Conservation (phyloP, 2,797 vertebrate species). For the Parauchenoglanis ngamensis region DNA sequence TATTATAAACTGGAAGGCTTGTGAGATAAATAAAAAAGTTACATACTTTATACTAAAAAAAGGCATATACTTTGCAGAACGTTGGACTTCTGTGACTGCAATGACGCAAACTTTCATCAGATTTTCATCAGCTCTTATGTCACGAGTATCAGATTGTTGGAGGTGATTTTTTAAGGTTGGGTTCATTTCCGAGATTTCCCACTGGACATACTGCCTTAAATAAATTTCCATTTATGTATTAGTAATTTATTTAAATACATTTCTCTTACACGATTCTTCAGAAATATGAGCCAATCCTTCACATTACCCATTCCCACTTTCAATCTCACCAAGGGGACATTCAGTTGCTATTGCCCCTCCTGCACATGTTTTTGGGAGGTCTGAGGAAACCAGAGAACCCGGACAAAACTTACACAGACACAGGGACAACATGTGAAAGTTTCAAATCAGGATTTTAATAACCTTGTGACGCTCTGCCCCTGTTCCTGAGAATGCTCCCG, state of each 20-base stretch:
- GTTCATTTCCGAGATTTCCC: slow-evolving; percentile 13
- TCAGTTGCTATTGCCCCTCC: not conserved
- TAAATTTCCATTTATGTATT: slow-evolving; percentile 46
- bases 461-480: not conserved
- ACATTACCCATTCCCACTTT: not conserved
- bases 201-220: slow-evolving; percentile 9
- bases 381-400: not conserved
- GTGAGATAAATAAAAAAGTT: not conserved
- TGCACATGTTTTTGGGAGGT: not conserved
- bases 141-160: not conserved
- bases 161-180: slow-evolving; percentile 6
- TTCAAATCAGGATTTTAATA: not conserved
- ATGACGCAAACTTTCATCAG: slow-evolving; percentile 5
- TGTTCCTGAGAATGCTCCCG: not conserved
- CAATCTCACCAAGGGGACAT: not conserved
- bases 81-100: not conserved
- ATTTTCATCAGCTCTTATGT: slow-evolving; percentile 6
- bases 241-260: slow-evolving; percentile 35
- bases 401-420: not conserved
- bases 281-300: not conserved
- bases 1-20: not conserved
- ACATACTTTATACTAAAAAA: no score
- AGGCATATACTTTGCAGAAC: no score
- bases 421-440: not conserved
- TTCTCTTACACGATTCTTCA: slow-evolving; percentile 1